Percentiles rank a stretch among this genome's conserved stretches.
Conservation (phyloP, 1,140 invertebrate species). For the Pseudomyrmex concolor region DNA sequence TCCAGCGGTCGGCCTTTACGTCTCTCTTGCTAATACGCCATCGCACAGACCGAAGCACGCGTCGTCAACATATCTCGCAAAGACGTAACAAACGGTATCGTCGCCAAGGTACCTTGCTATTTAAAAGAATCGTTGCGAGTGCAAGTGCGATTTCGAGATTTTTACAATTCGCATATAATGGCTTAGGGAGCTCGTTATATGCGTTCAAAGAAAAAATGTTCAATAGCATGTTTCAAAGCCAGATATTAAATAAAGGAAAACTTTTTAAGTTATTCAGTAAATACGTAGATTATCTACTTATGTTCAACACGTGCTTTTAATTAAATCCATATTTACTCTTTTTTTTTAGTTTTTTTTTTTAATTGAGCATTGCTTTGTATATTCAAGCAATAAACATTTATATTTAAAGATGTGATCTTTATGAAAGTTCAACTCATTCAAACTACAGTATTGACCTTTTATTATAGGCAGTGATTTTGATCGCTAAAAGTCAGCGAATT, state of each 20-base stretch:
- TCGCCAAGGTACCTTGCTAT: conserved; percentile 28
- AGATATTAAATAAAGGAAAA: background rate
- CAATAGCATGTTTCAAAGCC: too few relatives aligned
- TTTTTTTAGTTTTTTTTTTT: too few relatives aligned
- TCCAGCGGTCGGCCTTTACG: conserved; percentile 41
- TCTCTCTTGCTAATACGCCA: conserved; percentile 64
- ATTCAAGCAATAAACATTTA: too few relatives aligned
- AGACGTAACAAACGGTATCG: conserved; percentile 60
- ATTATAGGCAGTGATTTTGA: too few relatives aligned
- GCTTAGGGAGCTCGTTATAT: background rate
- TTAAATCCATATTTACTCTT: background rate
- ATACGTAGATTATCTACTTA: background rate
- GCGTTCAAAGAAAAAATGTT: too few relatives aligned
- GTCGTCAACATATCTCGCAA: conserved; percentile 66
- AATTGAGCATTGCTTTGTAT: too few relatives aligned
- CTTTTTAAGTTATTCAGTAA: background rate
- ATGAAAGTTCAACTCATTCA: too few relatives aligned
- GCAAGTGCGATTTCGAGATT: background rate
- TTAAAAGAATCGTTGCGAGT: background rate
- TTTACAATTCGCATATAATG: background rate
- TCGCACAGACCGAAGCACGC: conserved; percentile 69
- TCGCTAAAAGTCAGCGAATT: too few relatives aligned
- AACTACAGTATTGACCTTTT: too few relatives aligned
- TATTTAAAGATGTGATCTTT: too few relatives aligned
- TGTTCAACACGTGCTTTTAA: conserved; percentile 2